Evolutionary conservation across 2,113 vertebrate species (phyloP).

Genomic region (Octodon degus): DNA sequence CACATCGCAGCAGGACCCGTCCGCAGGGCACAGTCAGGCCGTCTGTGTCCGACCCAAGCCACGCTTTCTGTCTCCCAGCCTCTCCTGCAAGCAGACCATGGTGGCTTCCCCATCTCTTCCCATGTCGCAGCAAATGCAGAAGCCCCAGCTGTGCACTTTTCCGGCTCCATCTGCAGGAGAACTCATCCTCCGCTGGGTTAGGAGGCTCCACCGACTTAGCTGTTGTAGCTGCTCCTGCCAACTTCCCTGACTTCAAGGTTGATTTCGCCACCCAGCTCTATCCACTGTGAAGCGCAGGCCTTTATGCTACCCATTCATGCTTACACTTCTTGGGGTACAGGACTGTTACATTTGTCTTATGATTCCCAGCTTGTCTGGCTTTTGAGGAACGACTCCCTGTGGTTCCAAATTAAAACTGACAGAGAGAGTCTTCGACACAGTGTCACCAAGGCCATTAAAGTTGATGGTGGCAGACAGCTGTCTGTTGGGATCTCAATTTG

Average conservation of each 20-base stretch:
- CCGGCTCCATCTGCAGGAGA: not conserved
- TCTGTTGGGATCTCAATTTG: not conserved
- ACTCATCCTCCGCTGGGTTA: not conserved
- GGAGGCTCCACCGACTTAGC: not conserved
- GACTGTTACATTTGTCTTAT: not conserved
- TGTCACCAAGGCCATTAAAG: not conserved
- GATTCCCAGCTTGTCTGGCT: not conserved
- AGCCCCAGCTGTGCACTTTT: accelerated
- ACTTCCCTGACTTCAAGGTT: not conserved
- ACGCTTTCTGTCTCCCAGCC: not conserved
- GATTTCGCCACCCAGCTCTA: not conserved
- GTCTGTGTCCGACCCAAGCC: accelerated
- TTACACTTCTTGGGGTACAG: not conserved
- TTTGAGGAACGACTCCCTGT: not conserved
- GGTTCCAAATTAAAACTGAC: not conserved
- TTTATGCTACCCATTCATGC: not conserved
- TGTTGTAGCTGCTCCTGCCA: not conserved
- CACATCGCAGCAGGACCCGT: not conserved
- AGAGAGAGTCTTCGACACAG: not conserved
- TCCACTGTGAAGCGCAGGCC: not conserved
- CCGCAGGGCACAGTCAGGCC: not conserved
- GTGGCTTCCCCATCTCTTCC: not conserved
- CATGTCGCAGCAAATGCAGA: not conserved
- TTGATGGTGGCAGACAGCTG: not conserved
- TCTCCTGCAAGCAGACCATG: accelerated